Base-by-base conservation (phyloP, 2,113 vertebrate genomes). In the Chloebia gouldiae region DNA sequence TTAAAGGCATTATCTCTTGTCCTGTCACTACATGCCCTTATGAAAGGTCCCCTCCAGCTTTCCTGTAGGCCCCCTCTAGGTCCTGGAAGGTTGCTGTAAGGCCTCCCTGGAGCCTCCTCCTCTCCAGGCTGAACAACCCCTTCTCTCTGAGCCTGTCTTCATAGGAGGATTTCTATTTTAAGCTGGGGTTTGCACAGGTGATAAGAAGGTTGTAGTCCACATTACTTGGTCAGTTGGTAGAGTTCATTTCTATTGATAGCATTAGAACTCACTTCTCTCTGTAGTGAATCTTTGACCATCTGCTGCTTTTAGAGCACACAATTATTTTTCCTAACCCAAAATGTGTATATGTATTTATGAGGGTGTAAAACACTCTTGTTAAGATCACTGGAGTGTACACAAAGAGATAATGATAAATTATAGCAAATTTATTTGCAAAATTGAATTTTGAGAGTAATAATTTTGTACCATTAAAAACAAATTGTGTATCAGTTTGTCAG, bases 381-480 rank as follows among this genome's bases (percentile, higher is more conserved):
- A 82, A 63, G 18, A 44, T 81, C 47, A 60, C 27, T 49, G 24
- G 51, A 92, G 49, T 60, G 35, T 50, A 68, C 20, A 57, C 19
- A n/a, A 33, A 40, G 64, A 85, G 27, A 63, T 30, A 83, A 82
- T 40, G 54, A 92, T 76, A 77, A 88, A 20, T 79, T 86, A 57
- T 3, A 89, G 39, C 22, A 61, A 86, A 86, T 21, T 40, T 86
- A 60, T 70, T 93, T 94, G 37, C 54, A 92, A 93, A 86, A 35
- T 33, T 78, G 79, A 71, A 88, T 90, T 97, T 50, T 71, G 50
- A 88, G 40, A 90, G 6, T 27, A 71, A 60, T 51, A 0, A 33
- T 86, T 97, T 95, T 81, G 20, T 40, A 79, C 30, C 19, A 86
- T 94, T 87, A 56, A 83, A 95, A 90, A 6, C 9, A 77, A 83